phyloP scores from a whole-genome alignment of 1,140 invertebrate genomes.

The Acromyrmex heyeri region DNA sequence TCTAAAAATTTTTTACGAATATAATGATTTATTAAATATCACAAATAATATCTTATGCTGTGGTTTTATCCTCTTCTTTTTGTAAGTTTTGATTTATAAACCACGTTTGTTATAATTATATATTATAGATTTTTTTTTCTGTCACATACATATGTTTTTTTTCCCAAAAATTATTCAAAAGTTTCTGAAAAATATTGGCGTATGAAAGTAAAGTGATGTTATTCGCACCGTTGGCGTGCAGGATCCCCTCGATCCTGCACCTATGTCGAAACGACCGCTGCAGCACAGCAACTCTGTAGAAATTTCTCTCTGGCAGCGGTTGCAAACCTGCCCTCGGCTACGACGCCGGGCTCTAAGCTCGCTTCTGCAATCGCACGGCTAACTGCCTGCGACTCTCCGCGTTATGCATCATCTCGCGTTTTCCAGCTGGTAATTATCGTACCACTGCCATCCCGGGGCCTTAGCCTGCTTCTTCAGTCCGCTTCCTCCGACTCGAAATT shows the following conservation, averaged over 20 bases:
- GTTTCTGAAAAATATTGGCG: neutral
- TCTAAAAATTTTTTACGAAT: too few species aligned
- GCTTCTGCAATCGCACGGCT: conserved; percentile 61
- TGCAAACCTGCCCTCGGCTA: conserved; percentile 68
- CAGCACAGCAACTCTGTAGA: conserved; percentile 56
- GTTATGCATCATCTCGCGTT: conserved; percentile 48
- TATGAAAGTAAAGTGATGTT: neutral
- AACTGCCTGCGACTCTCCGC: conserved; percentile 35
- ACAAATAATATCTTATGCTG: too few species aligned
- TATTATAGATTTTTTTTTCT: neutral
- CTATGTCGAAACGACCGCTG: conserved; percentile 64
- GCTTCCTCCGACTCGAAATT: conserved; percentile 25
- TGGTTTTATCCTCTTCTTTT: too few species aligned
- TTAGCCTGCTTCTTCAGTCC: conserved; percentile 40
- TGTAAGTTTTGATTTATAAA: too few species aligned
- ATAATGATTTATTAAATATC: too few species aligned
- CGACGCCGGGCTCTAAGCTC: conserved; percentile 49
- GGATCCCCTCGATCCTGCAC: conserved; percentile 51
- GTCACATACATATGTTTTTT: neutral
- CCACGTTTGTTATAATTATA: too few species aligned
- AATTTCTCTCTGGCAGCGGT: conserved; percentile 68
- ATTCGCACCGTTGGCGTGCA: conserved; percentile 42
- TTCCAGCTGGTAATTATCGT: conserved; percentile 52
- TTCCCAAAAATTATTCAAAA: neutral
- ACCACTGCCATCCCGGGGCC: conserved; percentile 46